These are phyloP conservation scores for Oncorhynchus clarkii DNA, from an alignment of 2,113 vertebrate species.

Conservation along the genomic window DNA sequence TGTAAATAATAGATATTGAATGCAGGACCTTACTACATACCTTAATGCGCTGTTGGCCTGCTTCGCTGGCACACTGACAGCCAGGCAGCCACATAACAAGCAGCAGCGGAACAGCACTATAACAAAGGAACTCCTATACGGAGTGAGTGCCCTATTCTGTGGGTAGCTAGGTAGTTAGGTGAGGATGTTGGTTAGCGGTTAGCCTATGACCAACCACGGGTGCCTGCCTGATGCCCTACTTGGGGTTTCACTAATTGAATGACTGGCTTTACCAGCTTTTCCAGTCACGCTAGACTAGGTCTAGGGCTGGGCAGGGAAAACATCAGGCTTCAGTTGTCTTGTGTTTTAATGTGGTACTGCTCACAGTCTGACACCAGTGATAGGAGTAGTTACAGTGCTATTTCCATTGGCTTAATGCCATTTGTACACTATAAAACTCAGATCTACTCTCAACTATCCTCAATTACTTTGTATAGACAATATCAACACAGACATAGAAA, in stretches of 20 bases:
- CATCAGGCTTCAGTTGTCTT: not conserved
- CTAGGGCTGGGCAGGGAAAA: not conserved
- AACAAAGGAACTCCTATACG: conserved; percentile 5
- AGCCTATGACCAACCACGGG: not conserved
- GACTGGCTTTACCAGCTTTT: conserved; percentile 4
- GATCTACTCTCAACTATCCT: no score
- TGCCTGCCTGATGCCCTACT: not conserved
- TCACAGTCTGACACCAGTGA: no score
- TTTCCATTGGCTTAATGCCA: no score
- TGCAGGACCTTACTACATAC: not conserved
- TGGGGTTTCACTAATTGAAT: conserved; percentile 1
- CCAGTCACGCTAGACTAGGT: conserved; percentile 13
- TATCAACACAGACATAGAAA: no score
- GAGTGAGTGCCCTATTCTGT: not conserved
- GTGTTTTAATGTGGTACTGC: no score
- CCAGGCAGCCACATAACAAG: not conserved
- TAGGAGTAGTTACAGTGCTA: no score
- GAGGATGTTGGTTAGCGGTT: not conserved
- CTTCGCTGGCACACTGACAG: not conserved
- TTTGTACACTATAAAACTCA: no score
- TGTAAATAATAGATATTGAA: conserved; percentile 35
- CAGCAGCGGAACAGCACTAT: no score
- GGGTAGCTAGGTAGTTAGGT: not conserved
- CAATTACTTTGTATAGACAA: no score
- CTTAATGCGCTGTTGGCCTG: no score